Percentiles rank a stretch among this genome's conserved stretches.
phyloP scores from a whole-genome alignment of 2,888 invertebrate genomes.

The Eucera pruinosa region DNA sequence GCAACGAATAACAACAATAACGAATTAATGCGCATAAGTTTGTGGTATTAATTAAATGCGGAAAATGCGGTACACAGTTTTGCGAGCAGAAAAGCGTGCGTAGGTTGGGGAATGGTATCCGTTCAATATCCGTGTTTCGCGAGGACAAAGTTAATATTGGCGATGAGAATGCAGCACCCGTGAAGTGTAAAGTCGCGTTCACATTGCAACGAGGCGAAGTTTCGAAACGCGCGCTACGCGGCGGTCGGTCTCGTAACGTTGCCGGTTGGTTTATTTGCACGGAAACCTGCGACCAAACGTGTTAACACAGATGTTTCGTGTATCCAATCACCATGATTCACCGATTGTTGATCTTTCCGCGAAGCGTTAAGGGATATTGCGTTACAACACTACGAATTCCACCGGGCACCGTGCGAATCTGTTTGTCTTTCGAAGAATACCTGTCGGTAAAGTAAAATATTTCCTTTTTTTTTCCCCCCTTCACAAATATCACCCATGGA shows the following conservation, averaged over 20 bases:
- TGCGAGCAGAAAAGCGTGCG: not conserved
- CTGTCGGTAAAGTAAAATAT: too few species aligned
- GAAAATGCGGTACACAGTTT: too few species aligned
- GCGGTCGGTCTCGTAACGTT: too few species aligned
- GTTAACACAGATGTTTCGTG: constrained; percentile 14
- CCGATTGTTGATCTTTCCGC: constrained; percentile 9
- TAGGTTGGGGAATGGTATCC: not conserved
- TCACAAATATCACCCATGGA: too few species aligned
- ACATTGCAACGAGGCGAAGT: constrained; percentile 6
- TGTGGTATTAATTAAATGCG: too few species aligned
- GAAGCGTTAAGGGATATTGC: constrained; percentile 14
- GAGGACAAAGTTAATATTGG: not conserved
- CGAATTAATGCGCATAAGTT: too few species aligned
- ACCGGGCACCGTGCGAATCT: not conserved
- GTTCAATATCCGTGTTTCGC: not conserved
- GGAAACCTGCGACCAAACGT: constrained; percentile 14
- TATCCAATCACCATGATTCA: constrained; percentile 18
- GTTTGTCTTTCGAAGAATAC: not conserved
- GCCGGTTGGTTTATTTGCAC: constrained; percentile 10
- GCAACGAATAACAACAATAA: too few species aligned
- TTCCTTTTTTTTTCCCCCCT: too few species aligned
- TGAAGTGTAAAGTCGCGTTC: constrained; percentile 10
- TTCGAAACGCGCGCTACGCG: too few species aligned
- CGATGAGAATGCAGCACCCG: not conserved
- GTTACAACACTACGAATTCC: constrained; percentile 9